These are phyloP conservation scores for Ceyx erithaca DNA, from an alignment of 2,797 vertebrate genomes.

Conservation along the genomic window DNA sequence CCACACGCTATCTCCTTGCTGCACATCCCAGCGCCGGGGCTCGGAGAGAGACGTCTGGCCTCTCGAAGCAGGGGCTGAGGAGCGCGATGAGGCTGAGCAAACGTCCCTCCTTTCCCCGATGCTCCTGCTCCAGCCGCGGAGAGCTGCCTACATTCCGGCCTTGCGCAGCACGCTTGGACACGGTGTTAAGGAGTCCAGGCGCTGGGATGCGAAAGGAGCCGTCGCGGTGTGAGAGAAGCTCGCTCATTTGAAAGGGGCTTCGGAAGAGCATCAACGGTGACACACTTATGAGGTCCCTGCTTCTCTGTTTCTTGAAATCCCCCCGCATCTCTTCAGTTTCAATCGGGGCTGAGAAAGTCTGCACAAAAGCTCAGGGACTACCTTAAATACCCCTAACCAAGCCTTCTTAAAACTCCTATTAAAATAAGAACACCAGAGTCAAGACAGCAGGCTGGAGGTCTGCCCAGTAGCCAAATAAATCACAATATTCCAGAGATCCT, in stretches of 20 bases:
- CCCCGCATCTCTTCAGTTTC: not conserved
- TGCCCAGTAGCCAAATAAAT: slow-evolving; percentile 73
- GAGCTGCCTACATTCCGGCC: slow-evolving; percentile 2
- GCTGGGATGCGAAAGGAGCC: accelerated
- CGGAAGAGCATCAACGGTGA: not conserved
- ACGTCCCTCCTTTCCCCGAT: accelerated
- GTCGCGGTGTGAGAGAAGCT: not conserved
- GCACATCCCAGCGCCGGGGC: not conserved
- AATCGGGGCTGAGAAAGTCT: not conserved
- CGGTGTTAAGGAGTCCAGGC: slow-evolving; percentile 26
- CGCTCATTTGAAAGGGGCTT: not conserved
- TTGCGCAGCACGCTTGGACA: not conserved
- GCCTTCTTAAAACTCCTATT: slow-evolving; percentile 54
- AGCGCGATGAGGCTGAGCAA: not conserved
- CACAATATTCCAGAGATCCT: slow-evolving; percentile 59
- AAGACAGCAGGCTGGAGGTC: slow-evolving; percentile 43
- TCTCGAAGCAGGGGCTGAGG: not conserved
- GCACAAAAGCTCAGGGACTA: not conserved
- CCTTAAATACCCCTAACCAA: slow-evolving; percentile 47
- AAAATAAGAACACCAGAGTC: slow-evolving; percentile 51
- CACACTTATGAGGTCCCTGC: not conserved
- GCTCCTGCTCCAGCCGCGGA: not conserved
- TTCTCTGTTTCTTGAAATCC: not conserved
- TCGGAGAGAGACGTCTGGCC: not conserved
- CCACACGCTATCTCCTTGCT: not conserved